Percentiles rank a stretch among this genome's conserved stretches.
Conservation (phyloP, 2,113 vertebrate genomes). For the Perca schrenkii region DNA sequence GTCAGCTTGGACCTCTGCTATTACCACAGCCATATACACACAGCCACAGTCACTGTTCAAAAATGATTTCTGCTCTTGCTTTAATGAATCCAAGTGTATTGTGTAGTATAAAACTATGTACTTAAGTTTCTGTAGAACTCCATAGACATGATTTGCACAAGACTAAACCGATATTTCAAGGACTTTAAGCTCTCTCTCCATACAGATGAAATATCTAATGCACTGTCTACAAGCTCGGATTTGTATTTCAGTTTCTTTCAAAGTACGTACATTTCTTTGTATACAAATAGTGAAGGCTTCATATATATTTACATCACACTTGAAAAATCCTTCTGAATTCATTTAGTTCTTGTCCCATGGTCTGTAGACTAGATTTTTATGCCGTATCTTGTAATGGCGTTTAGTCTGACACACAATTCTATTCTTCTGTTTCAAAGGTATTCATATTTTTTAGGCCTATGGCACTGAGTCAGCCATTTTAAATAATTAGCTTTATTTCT, state of each 20-base stretch:
- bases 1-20: constrained; percentile 35
- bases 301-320: constrained; percentile 10
- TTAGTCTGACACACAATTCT: not conserved
- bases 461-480: not conserved
- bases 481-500: not conserved
- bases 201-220: not conserved
- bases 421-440: not conserved
- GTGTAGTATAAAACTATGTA: not conserved
- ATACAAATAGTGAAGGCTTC: not conserved
- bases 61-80: not conserved
- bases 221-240: not conserved
- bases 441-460: not conserved
- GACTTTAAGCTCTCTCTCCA: not conserved
- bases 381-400: not conserved
- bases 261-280: not conserved
- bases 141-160: not conserved
- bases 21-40: constrained; percentile 30
- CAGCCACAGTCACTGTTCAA: constrained; percentile 13
- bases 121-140: not conserved
- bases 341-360: not conserved
- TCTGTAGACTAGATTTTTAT: not conserved
- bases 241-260: not conserved
- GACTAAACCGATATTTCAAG: not conserved
- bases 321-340: not conserved
- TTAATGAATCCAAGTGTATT: not conserved